phyloP scores from a whole-genome alignment of 35 echinoderm and acorn worm genomes.

The Chiridota heheva region DNA sequence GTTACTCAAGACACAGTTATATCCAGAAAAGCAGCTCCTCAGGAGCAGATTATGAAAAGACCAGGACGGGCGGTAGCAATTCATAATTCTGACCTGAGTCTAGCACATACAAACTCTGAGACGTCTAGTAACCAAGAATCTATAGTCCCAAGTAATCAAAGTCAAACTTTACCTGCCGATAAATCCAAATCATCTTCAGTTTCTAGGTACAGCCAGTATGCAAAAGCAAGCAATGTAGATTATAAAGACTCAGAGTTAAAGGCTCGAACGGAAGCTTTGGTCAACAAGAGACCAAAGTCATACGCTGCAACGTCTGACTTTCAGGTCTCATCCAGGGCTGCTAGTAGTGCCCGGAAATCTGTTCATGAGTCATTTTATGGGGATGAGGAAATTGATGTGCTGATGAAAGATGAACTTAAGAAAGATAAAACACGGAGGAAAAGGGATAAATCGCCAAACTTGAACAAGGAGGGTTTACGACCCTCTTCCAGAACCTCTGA shows the following conservation, averaged over 20 bases:
- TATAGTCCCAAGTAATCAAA: too few species aligned
- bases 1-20: too few species aligned
- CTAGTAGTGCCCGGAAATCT: conserved; percentile 31
- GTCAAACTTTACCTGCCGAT: too few species aligned
- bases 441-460: conserved; percentile 3
- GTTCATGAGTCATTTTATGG: conserved; percentile 70
- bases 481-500: not conserved
- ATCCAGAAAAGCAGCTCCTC: not conserved
- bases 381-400: conserved; percentile 82
- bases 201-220: too few species aligned
- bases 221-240: too few species aligned
- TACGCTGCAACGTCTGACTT: conserved; percentile 20
- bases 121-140: too few species aligned
- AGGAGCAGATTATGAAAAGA: conserved; percentile 18
- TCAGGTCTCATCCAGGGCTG: conserved; percentile 2
- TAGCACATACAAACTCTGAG: too few species aligned
- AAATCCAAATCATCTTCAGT: conserved; percentile 27
- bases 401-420: conserved; percentile 69
- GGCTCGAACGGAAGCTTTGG: conserved; percentile 24
- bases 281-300: conserved; percentile 48
- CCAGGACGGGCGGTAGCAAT: conserved; percentile 34
- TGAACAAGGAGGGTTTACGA: not conserved
- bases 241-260: too few species aligned
- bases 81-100: not conserved
- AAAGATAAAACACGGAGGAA: conserved; percentile 62